A percentile compares a stretch with the other conserved stretches of the same genome.
phyloP scores from a whole-genome alignment of 2,888 invertebrate species.

The Acrobasis repandana region DNA sequence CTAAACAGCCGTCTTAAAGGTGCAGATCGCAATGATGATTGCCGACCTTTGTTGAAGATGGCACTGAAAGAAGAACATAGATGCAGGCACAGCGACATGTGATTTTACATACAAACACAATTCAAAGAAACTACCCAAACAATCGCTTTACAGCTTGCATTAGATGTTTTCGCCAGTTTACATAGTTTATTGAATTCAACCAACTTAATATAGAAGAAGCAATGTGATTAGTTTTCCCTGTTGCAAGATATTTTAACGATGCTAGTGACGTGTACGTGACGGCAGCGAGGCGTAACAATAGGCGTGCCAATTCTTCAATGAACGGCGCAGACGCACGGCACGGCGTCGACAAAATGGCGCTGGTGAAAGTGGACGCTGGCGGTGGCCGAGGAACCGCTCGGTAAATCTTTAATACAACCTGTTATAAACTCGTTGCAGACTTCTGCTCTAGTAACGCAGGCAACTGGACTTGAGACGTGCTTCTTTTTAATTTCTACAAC shows the following conservation, averaged over 20 bases:
- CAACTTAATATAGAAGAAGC: neutral
- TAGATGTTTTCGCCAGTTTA: neutral
- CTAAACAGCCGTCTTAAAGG: too few relatives aligned
- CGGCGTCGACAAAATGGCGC: conserved; percentile 72
- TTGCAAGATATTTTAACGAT: conserved; percentile 12
- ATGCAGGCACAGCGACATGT: too few relatives aligned
- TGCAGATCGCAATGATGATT: too few relatives aligned
- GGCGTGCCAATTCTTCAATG: conserved; percentile 64
- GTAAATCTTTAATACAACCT: conserved; percentile 53
- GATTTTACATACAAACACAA: too few relatives aligned
- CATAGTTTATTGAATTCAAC: neutral
- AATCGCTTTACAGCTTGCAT: too few relatives aligned
- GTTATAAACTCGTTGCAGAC: conserved; percentile 36
- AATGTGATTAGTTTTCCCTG: conserved; percentile 28
- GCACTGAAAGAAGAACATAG: too few relatives aligned
- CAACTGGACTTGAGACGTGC: conserved; percentile 4
- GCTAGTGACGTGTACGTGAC: conserved; percentile 43
- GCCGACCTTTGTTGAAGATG: too few relatives aligned
- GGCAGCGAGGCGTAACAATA: conserved; percentile 52
- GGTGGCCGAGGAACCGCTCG: conserved; percentile 53
- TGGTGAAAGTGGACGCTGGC: conserved; percentile 74
- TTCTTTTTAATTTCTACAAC: neutral
- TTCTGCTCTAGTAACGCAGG: conserved; percentile 15
- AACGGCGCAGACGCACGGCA: conserved; percentile 53
- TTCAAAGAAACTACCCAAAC: too few relatives aligned